phyloP scores from a whole-genome alignment of 1,140 invertebrate genomes.

The Trinorchestia longiramus region DNA sequence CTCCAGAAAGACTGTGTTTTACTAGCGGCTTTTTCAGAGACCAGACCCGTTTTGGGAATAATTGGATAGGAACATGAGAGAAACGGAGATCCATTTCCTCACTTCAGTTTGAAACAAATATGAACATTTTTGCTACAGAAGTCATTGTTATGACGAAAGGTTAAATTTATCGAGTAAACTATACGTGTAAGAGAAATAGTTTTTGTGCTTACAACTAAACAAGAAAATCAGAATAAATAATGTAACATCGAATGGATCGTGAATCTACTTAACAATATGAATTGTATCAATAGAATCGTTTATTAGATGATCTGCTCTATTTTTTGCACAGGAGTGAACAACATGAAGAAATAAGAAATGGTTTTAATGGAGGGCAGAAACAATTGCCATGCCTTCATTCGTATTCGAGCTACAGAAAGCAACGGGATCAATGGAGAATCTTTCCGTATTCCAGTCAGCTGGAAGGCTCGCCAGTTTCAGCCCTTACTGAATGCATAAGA shows the following conservation, averaged over 20 bases:
- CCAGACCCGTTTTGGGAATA: not conserved
- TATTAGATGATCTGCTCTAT: not conserved
- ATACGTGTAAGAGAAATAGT: not conserved
- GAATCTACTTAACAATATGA: not conserved
- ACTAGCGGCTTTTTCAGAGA: not conserved
- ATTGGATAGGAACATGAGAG: not conserved
- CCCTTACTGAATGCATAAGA: not conserved
- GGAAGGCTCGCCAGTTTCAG: constrained; percentile 11
- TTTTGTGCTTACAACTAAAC: not conserved
- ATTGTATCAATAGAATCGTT: not conserved
- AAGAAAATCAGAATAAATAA: not conserved
- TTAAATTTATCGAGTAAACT: not conserved
- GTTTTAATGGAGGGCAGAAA: not conserved
- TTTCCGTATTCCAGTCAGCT: constrained; percentile 17
- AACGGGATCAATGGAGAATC: not conserved
- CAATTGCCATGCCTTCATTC: not conserved
- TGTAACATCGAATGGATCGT: not conserved
- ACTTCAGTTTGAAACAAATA: not conserved
- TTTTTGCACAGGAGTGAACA: not conserved
- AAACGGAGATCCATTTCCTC: not conserved
- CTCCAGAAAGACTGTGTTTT: not conserved
- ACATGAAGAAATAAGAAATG: not conserved
- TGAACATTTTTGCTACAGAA: not conserved
- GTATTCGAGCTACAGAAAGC: not conserved
- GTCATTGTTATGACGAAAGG: not conserved